Evolutionary conservation across 2,113 vertebrate genomes (phyloP).

Genomic region (Isurus oxyrinchus): DNA sequence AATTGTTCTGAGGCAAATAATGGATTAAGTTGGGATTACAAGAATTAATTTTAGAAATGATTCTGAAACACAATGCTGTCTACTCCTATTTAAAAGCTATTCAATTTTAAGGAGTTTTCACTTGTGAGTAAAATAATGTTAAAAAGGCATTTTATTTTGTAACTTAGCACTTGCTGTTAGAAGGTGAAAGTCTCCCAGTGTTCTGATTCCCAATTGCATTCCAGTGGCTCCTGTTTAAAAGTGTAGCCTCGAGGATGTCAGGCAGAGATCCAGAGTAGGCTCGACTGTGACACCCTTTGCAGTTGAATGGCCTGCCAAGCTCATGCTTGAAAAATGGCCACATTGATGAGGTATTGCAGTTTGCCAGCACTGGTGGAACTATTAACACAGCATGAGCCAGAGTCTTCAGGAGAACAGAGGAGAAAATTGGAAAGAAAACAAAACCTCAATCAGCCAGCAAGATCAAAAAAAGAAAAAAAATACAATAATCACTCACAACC

Average conservation of each 20-base stretch:
- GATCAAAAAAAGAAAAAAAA: neutral
- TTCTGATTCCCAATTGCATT: neutral
- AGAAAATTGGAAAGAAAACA: neutral
- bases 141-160: neutral
- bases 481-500: neutral
- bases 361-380: neutral
- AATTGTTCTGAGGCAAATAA: neutral
- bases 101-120: neutral
- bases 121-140: neutral
- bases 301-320: neutral
- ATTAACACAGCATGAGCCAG: neutral
- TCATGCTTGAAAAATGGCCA: neutral
- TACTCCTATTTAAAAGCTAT: neutral
- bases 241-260: neutral
- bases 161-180: neutral
- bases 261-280: neutral
- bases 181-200: neutral
- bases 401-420: neutral
- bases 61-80: neutral
- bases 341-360: neutral
- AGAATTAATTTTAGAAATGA: neutral
- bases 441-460: neutral
- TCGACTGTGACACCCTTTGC: neutral
- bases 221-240: neutral
- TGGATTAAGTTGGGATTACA: neutral